phyloP scores from a whole-genome alignment of 2,888 invertebrate genomes.

The Colostygia pectinataria region DNA sequence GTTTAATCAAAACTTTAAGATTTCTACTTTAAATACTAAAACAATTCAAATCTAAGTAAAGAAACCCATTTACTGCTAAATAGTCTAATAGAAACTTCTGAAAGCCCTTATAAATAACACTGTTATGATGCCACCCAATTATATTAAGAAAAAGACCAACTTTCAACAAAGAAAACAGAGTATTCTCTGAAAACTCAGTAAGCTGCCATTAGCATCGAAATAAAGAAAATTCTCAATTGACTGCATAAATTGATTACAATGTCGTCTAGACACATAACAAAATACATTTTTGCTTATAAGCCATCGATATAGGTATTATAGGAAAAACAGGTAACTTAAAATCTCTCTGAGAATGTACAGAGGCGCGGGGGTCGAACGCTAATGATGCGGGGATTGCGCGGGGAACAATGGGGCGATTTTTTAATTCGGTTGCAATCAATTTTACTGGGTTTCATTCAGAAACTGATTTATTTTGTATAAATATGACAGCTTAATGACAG shows the following conservation, averaged over 20 bases:
- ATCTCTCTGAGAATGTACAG: too few species aligned
- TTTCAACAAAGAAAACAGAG: slow-evolving; percentile 16
- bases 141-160: slow-evolving; percentile 15
- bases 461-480: too few species aligned
- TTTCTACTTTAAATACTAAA: neutral
- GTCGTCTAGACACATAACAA: slow-evolving; percentile 47
- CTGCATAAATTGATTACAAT: slow-evolving; percentile 50
- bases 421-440: too few species aligned
- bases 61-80: slow-evolving; percentile 7
- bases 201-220: slow-evolving; percentile 25
- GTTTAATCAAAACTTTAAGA: too few species aligned
- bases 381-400: too few species aligned
- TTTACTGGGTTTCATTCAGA: too few species aligned
- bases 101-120: slow-evolving; percentile 17
- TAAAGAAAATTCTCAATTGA: slow-evolving; percentile 42
- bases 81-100: slow-evolving; percentile 6
- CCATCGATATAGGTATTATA: too few species aligned
- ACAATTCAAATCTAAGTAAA: slow-evolving; percentile 1
- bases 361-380: too few species aligned
- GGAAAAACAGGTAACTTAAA: too few species aligned
- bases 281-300: slow-evolving; percentile 24
- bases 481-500: too few species aligned
- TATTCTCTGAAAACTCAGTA: slow-evolving; percentile 13
- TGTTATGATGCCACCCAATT: slow-evolving; percentile 21
- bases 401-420: too few species aligned